Evolutionary conservation across 1,140 invertebrate genomes (phyloP).

Genomic region (Orius laevigatus): DNA sequence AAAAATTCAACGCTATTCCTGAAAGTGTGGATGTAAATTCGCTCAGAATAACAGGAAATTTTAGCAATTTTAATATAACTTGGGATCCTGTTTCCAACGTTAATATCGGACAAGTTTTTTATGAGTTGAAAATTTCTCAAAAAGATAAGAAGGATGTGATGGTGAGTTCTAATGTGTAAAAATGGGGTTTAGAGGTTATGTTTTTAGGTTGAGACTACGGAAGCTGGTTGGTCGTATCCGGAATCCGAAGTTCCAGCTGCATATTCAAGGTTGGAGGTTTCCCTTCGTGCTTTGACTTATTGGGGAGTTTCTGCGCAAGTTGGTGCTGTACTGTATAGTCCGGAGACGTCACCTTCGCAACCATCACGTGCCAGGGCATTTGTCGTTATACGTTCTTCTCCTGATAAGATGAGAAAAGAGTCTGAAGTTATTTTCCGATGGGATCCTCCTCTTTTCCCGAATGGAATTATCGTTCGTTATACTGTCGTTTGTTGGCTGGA

Average conservation of each 20-base stretch:
- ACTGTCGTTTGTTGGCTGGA: slow-evolving; percentile 48
- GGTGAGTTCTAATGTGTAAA: slow-evolving; percentile 18
- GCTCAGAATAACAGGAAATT: slow-evolving; percentile 48
- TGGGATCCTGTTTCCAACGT: slow-evolving; percentile 56
- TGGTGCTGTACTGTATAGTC: slow-evolving; percentile 39
- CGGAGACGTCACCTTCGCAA: slow-evolving; percentile 50
- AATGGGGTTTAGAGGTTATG: slow-evolving; percentile 2
- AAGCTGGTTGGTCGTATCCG: slow-evolving; percentile 27
- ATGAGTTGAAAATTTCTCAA: slow-evolving; percentile 54
- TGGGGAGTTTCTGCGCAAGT: slow-evolving; percentile 58
- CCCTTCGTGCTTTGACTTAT: slow-evolving; percentile 61
- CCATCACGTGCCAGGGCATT: slow-evolving; percentile 53
- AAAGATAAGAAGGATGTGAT: slow-evolving; percentile 22
- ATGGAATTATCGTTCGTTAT: slow-evolving; percentile 59
- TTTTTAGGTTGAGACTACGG: slow-evolving; percentile 21
- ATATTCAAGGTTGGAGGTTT: slow-evolving; percentile 48
- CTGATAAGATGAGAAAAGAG: slow-evolving; percentile 17
- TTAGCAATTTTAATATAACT: slow-evolving; percentile 58
- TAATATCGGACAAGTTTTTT: slow-evolving; percentile 67
- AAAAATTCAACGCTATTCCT: slow-evolving; percentile 47
- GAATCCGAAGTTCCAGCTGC: slow-evolving; percentile 38
- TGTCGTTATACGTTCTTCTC: slow-evolving; percentile 26
- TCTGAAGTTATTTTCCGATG: slow-evolving; percentile 39
- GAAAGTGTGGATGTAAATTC: slow-evolving; percentile 40
- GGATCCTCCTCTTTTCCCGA: slow-evolving; percentile 49